Conservation (phyloP, 1,140 invertebrate genomes). For the Popillia japonica region DNA sequence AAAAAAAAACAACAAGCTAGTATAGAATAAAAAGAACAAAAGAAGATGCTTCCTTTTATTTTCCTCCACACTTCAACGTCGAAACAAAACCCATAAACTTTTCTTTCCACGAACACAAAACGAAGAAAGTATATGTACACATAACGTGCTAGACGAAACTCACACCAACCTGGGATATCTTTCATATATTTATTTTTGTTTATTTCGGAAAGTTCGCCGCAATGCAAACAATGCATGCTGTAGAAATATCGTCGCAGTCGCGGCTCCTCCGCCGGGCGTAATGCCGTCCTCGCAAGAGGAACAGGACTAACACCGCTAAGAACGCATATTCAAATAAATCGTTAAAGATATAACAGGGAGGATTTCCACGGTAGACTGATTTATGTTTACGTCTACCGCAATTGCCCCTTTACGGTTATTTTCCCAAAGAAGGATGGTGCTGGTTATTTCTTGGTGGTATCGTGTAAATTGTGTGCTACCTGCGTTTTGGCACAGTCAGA, state of each 20-base stretch:
- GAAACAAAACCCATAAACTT: no score
- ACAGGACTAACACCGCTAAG: background rate
- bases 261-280: background rate
- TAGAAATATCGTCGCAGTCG: background rate
- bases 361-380: slow-evolving; percentile 52
- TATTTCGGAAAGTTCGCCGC: background rate
- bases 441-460: no score
- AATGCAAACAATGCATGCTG: no score
- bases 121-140: background rate
- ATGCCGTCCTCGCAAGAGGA: background rate
- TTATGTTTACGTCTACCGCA: slow-evolving; percentile 47
- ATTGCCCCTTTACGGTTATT: slow-evolving; percentile 47
- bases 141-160: background rate
- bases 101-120: no score
- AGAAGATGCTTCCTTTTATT: no score
- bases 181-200: background rate
- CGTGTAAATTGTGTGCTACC: no score
- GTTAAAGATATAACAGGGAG: slow-evolving; percentile 49
- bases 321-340: slow-evolving; percentile 49
- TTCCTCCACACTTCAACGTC: no score
- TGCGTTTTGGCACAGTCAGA: no score
- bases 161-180: background rate
- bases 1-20: no score
- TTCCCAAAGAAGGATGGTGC: background rate
- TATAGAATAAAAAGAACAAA: no score